phyloP scores from a whole-genome alignment of 64 coral and sea anemone genomes.

The Hydrozoanthus tunicans region DNA sequence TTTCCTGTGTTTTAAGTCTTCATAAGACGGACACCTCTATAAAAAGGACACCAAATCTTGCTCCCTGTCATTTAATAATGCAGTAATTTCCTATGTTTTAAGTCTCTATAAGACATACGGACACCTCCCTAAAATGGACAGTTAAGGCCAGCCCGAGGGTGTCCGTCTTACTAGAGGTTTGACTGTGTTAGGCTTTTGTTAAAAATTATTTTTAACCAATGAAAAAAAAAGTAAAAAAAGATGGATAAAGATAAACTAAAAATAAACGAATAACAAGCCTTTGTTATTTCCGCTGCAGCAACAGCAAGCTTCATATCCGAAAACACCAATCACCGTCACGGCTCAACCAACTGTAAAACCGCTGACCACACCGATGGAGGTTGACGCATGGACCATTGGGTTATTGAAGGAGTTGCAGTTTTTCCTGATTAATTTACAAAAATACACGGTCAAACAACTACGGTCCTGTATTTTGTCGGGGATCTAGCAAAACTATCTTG shows the following conservation, averaged over 20 bases:
- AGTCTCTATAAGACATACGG: no score
- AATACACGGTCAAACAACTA: background rate
- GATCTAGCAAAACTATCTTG: no score
- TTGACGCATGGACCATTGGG: conserved; percentile 20
- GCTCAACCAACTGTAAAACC: conserved; percentile 4
- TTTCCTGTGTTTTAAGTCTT: no score
- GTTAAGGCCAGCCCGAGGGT: no score
- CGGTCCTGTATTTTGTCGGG: background rate
- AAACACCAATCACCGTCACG: background rate
- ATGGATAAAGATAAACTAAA: background rate
- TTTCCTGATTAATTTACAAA: background rate
- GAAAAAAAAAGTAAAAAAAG: background rate
- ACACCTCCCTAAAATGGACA: no score
- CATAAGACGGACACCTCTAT: no score
- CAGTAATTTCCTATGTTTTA: no score
- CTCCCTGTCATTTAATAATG: no score
- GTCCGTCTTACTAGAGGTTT: no score
- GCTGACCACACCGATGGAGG: background rate
- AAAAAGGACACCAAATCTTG: no score
- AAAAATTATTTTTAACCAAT: no score
- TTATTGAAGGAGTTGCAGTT: conserved; percentile 16
- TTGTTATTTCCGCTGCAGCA: background rate
- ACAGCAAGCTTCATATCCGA: conserved; percentile 13
- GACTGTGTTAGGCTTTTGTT: no score
- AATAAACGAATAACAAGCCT: background rate